phyloP scores from a whole-genome alignment of 2,888 invertebrate species.

The Pachycephus smyrnensis region DNA sequence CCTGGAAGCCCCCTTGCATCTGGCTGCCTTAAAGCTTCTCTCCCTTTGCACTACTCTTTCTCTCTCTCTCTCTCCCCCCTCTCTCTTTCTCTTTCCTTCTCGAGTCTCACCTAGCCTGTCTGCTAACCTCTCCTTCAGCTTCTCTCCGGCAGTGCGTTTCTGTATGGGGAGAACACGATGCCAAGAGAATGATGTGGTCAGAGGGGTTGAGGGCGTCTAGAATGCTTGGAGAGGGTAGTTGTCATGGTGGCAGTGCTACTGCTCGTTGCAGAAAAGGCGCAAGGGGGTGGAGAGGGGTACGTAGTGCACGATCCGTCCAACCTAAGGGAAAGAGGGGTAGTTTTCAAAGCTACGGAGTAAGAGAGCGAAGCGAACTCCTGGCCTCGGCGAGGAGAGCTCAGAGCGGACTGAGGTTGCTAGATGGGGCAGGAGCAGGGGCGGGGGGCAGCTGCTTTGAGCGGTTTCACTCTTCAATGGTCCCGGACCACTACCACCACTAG shows the following conservation, averaged over 20 bases:
- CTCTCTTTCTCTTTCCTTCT: background rate
- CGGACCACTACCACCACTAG: slow-evolving; percentile 41
- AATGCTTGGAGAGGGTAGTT: background rate
- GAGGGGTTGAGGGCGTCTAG: background rate
- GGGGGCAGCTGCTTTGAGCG: slow-evolving; percentile 65
- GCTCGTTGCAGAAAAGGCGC: background rate
- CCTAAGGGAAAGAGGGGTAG: slow-evolving; percentile 39
- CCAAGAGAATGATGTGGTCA: background rate
- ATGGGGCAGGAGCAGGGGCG: slow-evolving; percentile 16
- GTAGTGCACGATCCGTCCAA: slow-evolving; percentile 35
- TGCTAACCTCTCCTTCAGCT: background rate
- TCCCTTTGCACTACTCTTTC: slow-evolving; percentile 31
- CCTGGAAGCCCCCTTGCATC: slow-evolving; percentile 47
- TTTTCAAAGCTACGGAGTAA: slow-evolving; percentile 48
- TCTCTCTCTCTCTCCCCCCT: slow-evolving; percentile 10
- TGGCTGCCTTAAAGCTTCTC: slow-evolving; percentile 55
- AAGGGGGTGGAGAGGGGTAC: slow-evolving; percentile 11
- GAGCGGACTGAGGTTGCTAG: background rate
- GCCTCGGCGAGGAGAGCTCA: slow-evolving; percentile 6
- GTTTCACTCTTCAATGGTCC: slow-evolving; percentile 65
- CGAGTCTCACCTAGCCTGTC: background rate
- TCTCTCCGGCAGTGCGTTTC: background rate
- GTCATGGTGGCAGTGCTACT: background rate
- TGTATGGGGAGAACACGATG: background rate
- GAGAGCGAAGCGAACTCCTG: slow-evolving; percentile 24